Percentiles rank a stretch among this genome's conserved stretches.
phyloP scores from a whole-genome alignment of 2,888 invertebrate species.

The Leptarthrus brevirostris region DNA sequence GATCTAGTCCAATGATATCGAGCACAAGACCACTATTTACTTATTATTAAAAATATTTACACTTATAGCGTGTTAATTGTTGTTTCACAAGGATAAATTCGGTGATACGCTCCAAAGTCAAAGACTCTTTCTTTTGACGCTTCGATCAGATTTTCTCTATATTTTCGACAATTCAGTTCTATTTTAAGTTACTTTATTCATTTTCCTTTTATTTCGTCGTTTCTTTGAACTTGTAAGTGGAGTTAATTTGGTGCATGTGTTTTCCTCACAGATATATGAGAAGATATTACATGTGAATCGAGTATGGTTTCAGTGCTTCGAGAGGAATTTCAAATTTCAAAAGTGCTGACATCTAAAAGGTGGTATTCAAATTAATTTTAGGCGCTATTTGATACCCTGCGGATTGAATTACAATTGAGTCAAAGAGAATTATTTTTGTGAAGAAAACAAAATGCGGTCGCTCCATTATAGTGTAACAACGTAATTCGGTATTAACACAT shows the following conservation, averaged over 20 bases:
- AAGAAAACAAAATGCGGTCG: no score
- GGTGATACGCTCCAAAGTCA: neutral
- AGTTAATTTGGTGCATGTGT: slow-evolving; percentile 49
- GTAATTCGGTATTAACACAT: no score
- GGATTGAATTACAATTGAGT: neutral
- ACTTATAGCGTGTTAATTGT: slow-evolving; percentile 12
- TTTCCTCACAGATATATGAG: slow-evolving; percentile 39
- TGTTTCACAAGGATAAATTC: neutral
- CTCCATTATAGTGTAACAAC: no score
- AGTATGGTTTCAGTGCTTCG: slow-evolving; percentile 19
- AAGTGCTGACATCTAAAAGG: slow-evolving; percentile 46
- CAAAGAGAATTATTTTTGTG: neutral
- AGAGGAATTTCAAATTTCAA: slow-evolving; percentile 24
- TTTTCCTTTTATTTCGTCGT: slow-evolving; percentile 50
- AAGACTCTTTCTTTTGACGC: slow-evolving; percentile 8
- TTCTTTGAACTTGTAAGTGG: slow-evolving; percentile 52
- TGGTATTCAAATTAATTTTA: slow-evolving; percentile 37
- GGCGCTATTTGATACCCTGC: slow-evolving; percentile 20
- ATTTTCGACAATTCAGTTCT: slow-evolving; percentile 51
- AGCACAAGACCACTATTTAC: slow-evolving; percentile 34
- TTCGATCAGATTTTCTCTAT: slow-evolving; percentile 34
- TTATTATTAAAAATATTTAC: slow-evolving; percentile 4
- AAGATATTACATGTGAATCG: no score
- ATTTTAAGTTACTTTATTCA: slow-evolving; percentile 49
- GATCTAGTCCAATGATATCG: slow-evolving; percentile 41